Percentiles rank a stretch among this genome's conserved stretches.
Evolutionary conservation across 2,797 vertebrate species (phyloP).

Genomic region (Sternarchorhynchus goeldii): DNA sequence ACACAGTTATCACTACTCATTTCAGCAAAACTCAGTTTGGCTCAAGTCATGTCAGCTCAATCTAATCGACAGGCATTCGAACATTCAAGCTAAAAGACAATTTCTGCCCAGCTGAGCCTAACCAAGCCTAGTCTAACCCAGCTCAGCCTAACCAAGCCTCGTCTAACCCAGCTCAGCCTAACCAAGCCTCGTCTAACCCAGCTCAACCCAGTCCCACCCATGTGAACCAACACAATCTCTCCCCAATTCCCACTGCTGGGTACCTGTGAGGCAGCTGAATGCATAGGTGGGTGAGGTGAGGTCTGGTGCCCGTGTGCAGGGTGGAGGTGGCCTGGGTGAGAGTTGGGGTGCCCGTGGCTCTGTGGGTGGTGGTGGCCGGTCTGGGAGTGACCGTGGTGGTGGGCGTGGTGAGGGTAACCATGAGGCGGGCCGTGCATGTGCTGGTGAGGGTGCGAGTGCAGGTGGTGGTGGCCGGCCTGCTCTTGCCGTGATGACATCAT

Average conservation of each 20-base stretch:
- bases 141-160: background rate
- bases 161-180: background rate
- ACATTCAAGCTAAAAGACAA: too few species aligned
- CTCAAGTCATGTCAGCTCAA: background rate
- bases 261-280: constrained; percentile 94
- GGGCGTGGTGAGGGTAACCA: constrained; percentile 88
- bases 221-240: background rate
- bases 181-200: background rate
- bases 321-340: constrained; percentile 87
- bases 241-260: constrained; percentile 6
- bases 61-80: background rate
- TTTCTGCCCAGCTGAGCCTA: too few species aligned
- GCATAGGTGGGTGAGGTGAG: constrained; percentile 90
- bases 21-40: background rate
- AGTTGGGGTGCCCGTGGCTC: constrained; percentile 84
- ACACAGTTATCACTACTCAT: too few species aligned
- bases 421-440: constrained; percentile 89
- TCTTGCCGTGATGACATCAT: constrained; percentile 97
- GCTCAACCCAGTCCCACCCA: background rate
- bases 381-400: constrained; percentile 76
- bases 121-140: too few species aligned
- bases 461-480: constrained; percentile 88
- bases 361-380: constrained; percentile 86
- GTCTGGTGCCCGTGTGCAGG: constrained; percentile 88
- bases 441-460: constrained; percentile 90